Conservation (phyloP, 1,140 invertebrate species). For the Neelides sp. region DNA sequence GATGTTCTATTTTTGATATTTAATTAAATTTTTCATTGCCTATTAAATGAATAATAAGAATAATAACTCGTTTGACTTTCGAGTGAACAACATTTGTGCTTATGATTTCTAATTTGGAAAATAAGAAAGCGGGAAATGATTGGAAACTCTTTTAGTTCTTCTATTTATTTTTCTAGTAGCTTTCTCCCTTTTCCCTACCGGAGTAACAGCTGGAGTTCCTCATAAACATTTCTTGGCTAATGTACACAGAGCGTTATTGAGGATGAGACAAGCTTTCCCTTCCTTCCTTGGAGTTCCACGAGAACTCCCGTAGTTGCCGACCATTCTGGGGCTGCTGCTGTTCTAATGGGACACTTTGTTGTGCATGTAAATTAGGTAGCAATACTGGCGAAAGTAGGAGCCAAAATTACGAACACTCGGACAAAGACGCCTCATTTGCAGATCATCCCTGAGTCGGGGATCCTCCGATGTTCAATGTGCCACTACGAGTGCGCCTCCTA, state of each 20-base stretch:
- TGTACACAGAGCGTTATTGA: no score
- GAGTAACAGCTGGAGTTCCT: not conserved
- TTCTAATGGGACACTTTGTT: not conserved
- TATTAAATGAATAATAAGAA: no score
- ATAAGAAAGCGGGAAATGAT: no score
- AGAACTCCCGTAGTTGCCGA: no score
- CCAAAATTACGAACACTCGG: conserved; percentile 31
- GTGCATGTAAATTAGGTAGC: no score
- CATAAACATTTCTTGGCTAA: not conserved
- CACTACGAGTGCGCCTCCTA: conserved; percentile 31
- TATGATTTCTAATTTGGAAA: no score
- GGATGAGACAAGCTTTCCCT: no score
- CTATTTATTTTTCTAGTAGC: not conserved
- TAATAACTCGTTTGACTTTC: no score
- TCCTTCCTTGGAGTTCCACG: no score
- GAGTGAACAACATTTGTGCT: no score
- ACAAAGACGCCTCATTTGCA: conserved; percentile 32
- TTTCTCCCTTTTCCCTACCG: not conserved
- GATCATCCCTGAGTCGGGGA: conserved; percentile 29
- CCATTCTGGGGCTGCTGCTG: not conserved
- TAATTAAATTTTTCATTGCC: no score
- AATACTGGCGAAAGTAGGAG: conserved; percentile 31
- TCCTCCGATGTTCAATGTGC: conserved; percentile 31
- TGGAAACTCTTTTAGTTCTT: not conserved
- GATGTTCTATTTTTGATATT: no score